Evolutionary conservation across 2,888 invertebrate genomes (phyloP).

Genomic region (Lasioglossum figueresi): DNA sequence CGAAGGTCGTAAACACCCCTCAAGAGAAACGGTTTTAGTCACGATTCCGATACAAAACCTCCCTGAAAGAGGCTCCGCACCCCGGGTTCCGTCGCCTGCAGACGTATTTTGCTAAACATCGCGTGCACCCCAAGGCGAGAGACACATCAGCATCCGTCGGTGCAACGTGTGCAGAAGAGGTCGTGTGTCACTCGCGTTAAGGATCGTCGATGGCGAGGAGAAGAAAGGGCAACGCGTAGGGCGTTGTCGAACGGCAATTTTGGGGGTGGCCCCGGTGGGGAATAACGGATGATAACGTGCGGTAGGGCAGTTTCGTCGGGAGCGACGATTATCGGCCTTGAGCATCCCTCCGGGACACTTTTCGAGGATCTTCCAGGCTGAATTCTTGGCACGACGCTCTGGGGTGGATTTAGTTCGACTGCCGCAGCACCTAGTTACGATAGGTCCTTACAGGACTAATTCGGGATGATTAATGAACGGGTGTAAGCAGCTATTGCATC

Average conservation of each 20-base stretch:
- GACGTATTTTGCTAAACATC: constrained; percentile 27
- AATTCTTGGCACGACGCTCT: constrained; percentile 30
- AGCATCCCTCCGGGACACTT: constrained; percentile 61
- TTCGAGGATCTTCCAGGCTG: constrained; percentile 30
- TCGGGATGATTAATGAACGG: constrained; percentile 2
- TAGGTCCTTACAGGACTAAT: not conserved
- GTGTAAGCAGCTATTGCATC: not conserved
- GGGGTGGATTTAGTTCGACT: not conserved
- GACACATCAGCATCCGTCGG: not conserved
- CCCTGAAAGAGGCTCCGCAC: not conserved
- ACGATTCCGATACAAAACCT: constrained; percentile 10
- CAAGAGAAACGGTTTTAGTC: not conserved
- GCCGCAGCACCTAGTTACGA: not conserved
- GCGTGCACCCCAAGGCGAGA: not conserved
- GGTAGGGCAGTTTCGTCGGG: constrained; percentile 66
- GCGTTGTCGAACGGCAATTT: constrained; percentile 59
- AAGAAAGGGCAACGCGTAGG: constrained; percentile 27
- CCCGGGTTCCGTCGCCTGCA: not conserved
- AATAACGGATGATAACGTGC: constrained; percentile 71
- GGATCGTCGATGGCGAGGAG: constrained; percentile 11
- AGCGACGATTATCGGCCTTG: constrained; percentile 62
- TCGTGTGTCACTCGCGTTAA: constrained; percentile 18
- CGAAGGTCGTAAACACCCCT: constrained; percentile 6
- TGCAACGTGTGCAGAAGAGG: not conserved
- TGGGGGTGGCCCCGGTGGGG: constrained; percentile 37